These are phyloP conservation scores for Hormiphora californensis DNA, from an alignment of 37 sponge, comb jelly and placozoan species.

Conservation along the genomic window DNA sequence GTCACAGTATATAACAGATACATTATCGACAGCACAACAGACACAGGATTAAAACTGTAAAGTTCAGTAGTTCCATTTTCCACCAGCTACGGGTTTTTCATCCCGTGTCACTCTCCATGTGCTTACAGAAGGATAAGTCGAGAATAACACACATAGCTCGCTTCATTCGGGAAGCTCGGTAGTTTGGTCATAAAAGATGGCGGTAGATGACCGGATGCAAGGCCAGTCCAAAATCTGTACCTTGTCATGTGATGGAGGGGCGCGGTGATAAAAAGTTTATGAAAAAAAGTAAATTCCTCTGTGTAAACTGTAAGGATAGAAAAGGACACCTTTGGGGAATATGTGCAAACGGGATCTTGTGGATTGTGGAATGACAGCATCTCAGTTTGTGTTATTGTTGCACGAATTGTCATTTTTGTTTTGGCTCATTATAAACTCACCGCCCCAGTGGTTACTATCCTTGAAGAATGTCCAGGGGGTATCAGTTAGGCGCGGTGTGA, in stretches of 20 bases:
- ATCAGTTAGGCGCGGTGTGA: background rate
- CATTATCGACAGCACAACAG: no score
- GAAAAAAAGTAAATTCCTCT: no score
- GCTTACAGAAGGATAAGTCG: conserved; percentile 35
- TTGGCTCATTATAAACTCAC: background rate
- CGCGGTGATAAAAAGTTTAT: no score
- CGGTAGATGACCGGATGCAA: background rate
- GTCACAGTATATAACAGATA: no score
- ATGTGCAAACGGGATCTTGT: no score
- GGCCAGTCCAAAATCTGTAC: background rate
- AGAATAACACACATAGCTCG: background rate
- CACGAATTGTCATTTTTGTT: no score
- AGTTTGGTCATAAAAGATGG: conserved; percentile 39
- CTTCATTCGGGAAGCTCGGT: conserved; percentile 43
- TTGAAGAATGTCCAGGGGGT: conserved; percentile 7
- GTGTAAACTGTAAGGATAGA: no score
- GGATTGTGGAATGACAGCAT: no score
- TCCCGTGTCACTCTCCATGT: conserved; percentile 1
- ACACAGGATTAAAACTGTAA: no score
- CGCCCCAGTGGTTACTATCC: background rate
- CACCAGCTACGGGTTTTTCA: conserved; percentile 2
- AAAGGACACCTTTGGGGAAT: no score
- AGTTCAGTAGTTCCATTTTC: no score
- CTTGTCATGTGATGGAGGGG: background rate
- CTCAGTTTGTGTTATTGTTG: no score